Base-by-base conservation (phyloP, 2,113 vertebrate species). In the Plecturocebus donacophilus region DNA sequence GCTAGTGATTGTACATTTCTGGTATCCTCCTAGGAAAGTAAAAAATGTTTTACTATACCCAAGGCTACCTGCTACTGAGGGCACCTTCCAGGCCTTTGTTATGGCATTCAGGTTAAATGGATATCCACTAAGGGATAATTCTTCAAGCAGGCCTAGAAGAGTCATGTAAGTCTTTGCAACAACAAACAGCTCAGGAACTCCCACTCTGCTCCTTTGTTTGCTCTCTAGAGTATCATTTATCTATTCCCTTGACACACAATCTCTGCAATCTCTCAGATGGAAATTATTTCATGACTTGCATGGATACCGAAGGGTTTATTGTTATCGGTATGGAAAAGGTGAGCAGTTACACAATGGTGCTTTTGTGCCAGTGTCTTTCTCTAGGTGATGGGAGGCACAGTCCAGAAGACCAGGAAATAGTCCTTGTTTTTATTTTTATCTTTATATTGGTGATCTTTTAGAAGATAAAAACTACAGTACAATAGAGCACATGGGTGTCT, bases 181-280 rank as follows among this genome's bases (percentile, higher is more conserved):
- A 96, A 81, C 87, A 96, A 98, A 92, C 96, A 98, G 71, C 6
- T 2, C 90, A 93, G 64, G 91, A 93, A 47, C 12, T 98, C 97
- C 56, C 96, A 10, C 4, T 94, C 89, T 11, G 3, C 92, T 80
- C 17, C 32, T 97, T 90, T 68, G 54, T 56, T 2, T 73, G 16
- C 70, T 86, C 61, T 92, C 97, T 1, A 64, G 92, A 64, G 96
- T 84, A n/a, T 94, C 94, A 42, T 97, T 98, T 92, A 61, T 96
- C 91, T 70, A 81, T 85, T 92, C 93, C 96, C 96, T 52, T 89
- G 93, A 79, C 84, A 92, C 58, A 70, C 91, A 68, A 42, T 75
- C 92, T 52, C 91, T 96, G 70, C 76, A 91, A 90, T 95, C 61
- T 1, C 0, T 90, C 96, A 79, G 64, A 54, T 6, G 8, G 94